A percentile compares a stretch with the other conserved stretches of the same genome.
Conservation (phyloP, 2,888 invertebrate genomes). For the Hypomecis atomaria region DNA sequence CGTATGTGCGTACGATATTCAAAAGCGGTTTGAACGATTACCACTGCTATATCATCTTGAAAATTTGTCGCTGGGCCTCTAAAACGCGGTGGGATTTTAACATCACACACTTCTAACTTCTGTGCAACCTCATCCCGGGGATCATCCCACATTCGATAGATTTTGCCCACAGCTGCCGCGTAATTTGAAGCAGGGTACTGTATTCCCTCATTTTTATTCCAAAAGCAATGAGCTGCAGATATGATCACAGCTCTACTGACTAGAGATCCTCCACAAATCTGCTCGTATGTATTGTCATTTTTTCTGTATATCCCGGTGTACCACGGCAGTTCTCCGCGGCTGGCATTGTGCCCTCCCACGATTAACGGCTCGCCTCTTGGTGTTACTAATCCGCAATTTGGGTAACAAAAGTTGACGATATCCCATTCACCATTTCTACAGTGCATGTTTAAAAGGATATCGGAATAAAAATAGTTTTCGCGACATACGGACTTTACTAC, state of each 20-base stretch:
- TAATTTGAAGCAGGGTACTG: neutral
- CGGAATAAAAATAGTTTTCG: neutral
- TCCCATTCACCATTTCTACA: neutral
- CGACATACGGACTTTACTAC: neutral
- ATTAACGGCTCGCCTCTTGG: slow-evolving; percentile 59
- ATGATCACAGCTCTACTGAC: slow-evolving; percentile 62
- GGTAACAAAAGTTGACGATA: neutral
- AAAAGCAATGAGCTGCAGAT: slow-evolving; percentile 48
- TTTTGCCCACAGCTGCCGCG: slow-evolving; percentile 52
- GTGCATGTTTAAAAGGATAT: neutral
- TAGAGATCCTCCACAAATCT: slow-evolving; percentile 83
- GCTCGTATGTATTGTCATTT: slow-evolving; percentile 63
- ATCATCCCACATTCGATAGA: slow-evolving; percentile 63
- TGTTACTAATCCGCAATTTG: slow-evolving; percentile 44
- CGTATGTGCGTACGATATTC: neutral
- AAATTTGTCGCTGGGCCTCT: slow-evolving; percentile 8
- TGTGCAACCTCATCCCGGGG: slow-evolving; percentile 53
- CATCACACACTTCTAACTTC: slow-evolving; percentile 60
- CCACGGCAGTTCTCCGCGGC: slow-evolving; percentile 79
- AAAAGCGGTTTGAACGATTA: slow-evolving; percentile 1
- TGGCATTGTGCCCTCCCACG: slow-evolving; percentile 59
- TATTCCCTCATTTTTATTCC: neutral
- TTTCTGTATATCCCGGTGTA: slow-evolving; percentile 80
- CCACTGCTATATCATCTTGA: slow-evolving; percentile 24
- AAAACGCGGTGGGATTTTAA: slow-evolving; percentile 19